A percentile compares a stretch with the other conserved stretches of the same genome.
These are phyloP conservation scores for Thermophis baileyi DNA, from an alignment of 2,113 vertebrate species.

Conservation along the genomic window DNA sequence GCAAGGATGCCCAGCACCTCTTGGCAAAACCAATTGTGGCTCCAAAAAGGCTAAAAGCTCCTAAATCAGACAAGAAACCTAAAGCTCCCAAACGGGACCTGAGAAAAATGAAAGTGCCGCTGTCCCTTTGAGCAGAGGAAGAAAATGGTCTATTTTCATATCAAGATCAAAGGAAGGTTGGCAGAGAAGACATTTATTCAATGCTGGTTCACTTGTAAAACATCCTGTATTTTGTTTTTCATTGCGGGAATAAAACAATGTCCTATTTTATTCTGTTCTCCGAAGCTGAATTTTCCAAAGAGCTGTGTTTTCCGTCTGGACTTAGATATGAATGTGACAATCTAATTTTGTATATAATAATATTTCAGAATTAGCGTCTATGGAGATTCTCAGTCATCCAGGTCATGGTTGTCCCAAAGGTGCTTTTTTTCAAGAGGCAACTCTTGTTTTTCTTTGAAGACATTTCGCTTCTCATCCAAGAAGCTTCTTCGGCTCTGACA, in stretches of 20 bases:
- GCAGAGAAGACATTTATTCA: neutral
- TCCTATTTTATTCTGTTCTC: neutral
- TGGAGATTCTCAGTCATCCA: too few species aligned
- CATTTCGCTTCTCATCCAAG: too few species aligned
- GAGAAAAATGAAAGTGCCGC: neutral
- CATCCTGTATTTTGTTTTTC: neutral
- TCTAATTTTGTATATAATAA: neutral
- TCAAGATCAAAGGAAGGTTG: neutral
- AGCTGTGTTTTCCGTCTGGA: neutral
- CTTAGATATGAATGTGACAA: neutral
- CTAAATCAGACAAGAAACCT: slow-evolving; percentile 44
- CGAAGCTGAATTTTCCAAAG: neutral
- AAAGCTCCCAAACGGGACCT: slow-evolving; percentile 20
- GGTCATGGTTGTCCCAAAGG: too few species aligned
- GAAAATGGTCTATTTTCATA: neutral
- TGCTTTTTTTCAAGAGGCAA: too few species aligned
- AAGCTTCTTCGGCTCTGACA: too few species aligned
- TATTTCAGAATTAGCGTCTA: neutral
- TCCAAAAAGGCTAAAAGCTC: slow-evolving; percentile 41
- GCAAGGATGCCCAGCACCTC: slow-evolving; percentile 60
- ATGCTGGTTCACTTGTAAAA: neutral
- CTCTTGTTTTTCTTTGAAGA: too few species aligned
- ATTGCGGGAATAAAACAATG: neutral
- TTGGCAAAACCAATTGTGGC: slow-evolving; percentile 51
- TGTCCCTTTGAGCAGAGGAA: slow-evolving; percentile 30